Conservation (phyloP, 2,797 vertebrate species). For the Ctenopoma multispine region DNA sequence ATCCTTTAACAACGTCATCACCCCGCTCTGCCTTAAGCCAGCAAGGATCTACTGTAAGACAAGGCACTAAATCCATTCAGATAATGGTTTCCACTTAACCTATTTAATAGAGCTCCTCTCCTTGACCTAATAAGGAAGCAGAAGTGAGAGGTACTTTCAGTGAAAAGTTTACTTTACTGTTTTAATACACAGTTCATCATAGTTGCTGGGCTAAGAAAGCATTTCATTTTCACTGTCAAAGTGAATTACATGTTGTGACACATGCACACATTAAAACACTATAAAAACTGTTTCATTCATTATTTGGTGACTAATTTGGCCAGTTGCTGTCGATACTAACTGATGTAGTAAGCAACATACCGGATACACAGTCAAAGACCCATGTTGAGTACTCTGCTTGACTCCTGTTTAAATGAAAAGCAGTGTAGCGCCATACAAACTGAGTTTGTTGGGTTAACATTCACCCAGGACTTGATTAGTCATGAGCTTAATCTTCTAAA, state of each 20-base stretch:
- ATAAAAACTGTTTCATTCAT: not conserved
- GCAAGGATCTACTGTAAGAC: conserved; percentile 56
- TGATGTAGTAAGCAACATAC: not conserved
- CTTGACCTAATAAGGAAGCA: conserved; percentile 70
- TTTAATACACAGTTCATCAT: not conserved
- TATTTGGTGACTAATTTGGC: not conserved
- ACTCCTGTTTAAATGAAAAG: conserved; percentile 18
- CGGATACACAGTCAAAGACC: not conserved
- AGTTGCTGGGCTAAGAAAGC: not conserved
- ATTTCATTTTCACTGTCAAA: not conserved
- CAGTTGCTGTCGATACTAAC: not conserved
- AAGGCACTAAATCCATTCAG: conserved; percentile 54
- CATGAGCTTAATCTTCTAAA: conserved; percentile 79
- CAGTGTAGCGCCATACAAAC: conserved; percentile 8
- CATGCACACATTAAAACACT: not conserved
- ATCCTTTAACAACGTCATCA: conserved; percentile 67
- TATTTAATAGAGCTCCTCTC: conserved; percentile 63
- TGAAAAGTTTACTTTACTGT: conserved; percentile 1
- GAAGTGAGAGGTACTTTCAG: conserved; percentile 20
- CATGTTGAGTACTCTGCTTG: conserved; percentile 6
- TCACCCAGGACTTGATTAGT: conserved; percentile 66
- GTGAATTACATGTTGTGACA: not conserved
- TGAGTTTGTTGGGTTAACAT: conserved; percentile 46
- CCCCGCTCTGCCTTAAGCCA: conserved; percentile 68
- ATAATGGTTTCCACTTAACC: conserved; percentile 54